phyloP scores from a whole-genome alignment of 2,888 invertebrate species.

The Thymelicus lineola region DNA sequence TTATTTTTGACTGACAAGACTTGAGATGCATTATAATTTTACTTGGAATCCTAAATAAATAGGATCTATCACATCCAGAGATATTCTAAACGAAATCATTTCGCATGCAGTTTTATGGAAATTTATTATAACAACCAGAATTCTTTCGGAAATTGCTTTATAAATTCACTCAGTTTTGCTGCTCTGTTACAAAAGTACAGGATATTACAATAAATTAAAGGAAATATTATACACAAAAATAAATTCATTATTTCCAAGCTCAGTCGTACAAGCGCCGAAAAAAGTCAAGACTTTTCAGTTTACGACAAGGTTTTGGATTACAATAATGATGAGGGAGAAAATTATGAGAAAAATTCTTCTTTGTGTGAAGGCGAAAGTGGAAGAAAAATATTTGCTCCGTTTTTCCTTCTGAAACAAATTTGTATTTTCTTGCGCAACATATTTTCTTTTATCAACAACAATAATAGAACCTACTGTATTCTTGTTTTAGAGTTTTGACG shows the following conservation, averaged over 20 bases:
- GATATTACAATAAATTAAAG: background rate
- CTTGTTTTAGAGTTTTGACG: background rate
- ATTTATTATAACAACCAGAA: slow-evolving; percentile 3
- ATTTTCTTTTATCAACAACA: background rate
- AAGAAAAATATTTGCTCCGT: slow-evolving; percentile 8
- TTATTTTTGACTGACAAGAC: too few species aligned
- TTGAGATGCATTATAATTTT: background rate
- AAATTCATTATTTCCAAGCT: slow-evolving; percentile 2
- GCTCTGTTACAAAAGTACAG: background rate
- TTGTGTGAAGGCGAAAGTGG: slow-evolving; percentile 14
- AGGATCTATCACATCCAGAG: background rate
- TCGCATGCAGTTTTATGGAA: slow-evolving; percentile 9
- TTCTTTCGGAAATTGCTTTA: slow-evolving; percentile 7
- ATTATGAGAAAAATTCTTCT: slow-evolving; percentile 23
- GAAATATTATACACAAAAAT: background rate
- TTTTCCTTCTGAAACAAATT: slow-evolving; percentile 1
- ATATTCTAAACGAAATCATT: background rate
- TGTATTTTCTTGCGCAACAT: background rate
- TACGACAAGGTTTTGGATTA: slow-evolving; percentile 20
- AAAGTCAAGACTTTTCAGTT: slow-evolving; percentile 5
- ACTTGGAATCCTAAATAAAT: background rate
- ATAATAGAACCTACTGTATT: background rate
- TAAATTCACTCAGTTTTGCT: background rate
- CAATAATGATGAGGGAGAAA: slow-evolving; percentile 21
- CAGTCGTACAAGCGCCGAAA: background rate